A percentile compares a stretch with the other conserved stretches of the same genome.
phyloP scores from a whole-genome alignment of 92 coral and sea anemone genomes.

The Epizoanthus rinbou region DNA sequence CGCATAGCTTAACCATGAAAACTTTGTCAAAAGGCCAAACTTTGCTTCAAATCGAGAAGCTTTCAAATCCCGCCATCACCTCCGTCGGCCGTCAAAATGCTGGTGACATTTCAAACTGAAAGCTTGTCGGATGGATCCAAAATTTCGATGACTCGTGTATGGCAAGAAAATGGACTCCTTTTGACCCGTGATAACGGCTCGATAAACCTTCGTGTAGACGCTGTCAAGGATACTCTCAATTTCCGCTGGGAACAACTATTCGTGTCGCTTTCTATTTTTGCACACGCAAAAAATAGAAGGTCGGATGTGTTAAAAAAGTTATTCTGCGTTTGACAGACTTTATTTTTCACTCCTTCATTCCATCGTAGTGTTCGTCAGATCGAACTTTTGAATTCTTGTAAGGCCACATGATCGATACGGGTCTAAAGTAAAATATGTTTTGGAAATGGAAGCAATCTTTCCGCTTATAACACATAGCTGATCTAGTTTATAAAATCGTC shows the following conservation, averaged over 20 bases:
- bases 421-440: too few relatives aligned
- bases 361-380: not conserved
- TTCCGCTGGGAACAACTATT: slow-evolving; percentile 11
- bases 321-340: not conserved
- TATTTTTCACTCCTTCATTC: not conserved
- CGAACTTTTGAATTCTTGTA: too few relatives aligned
- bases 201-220: slow-evolving; percentile 41
- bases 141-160: not conserved
- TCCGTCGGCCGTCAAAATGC: not conserved
- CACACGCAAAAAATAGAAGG: slow-evolving; percentile 3
- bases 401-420: too few relatives aligned
- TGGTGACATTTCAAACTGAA: not conserved
- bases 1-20: too few relatives aligned
- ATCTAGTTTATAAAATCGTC: too few relatives aligned
- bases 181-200: slow-evolving; percentile 34
- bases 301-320: too few relatives aligned
- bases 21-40: too few relatives aligned
- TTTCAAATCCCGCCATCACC: too few relatives aligned
- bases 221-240: not conserved
- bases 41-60: too few relatives aligned
- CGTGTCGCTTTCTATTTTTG: not conserved
- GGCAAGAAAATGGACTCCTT: slow-evolving; percentile 14
- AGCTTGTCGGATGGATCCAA: not conserved
- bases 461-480: too few relatives aligned
- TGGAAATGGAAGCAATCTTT: too few relatives aligned